Evolutionary conservation across 2,888 invertebrate species (phyloP).

Genomic region (Homarus gammarus): DNA sequence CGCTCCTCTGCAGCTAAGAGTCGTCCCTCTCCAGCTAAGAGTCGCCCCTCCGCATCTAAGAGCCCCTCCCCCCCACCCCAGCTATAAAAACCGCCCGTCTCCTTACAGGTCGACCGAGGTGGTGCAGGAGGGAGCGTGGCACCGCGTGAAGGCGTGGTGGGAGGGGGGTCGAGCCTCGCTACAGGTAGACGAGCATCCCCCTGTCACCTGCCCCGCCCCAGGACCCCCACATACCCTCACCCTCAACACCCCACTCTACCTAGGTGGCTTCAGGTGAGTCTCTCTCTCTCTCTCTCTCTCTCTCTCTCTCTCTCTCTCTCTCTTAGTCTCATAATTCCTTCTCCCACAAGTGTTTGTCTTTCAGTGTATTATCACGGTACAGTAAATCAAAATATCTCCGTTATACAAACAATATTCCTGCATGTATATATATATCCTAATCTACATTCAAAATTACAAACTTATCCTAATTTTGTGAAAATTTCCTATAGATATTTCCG

Average conservation of each 20-base stretch:
- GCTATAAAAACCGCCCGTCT: neutral
- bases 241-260: conserved; percentile 87
- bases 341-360: too few species aligned
- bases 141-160: conserved; percentile 87
- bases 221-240: conserved; percentile 87
- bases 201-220: conserved; percentile 86
- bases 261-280: conserved; percentile 85
- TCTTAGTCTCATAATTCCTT: neutral
- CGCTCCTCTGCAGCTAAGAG: too few species aligned
- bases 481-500: too few species aligned
- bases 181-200: conserved; percentile 87
- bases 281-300: neutral
- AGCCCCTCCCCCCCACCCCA: neutral
- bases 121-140: conserved; percentile 88
- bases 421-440: too few species aligned
- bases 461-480: too few species aligned
- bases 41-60: neutral
- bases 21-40: too few species aligned
- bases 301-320: neutral
- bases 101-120: conserved; percentile 79
- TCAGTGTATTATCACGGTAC: too few species aligned
- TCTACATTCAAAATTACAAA: too few species aligned
- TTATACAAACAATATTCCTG: too few species aligned
- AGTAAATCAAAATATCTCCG: too few species aligned
- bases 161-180: conserved; percentile 88